Conservation (phyloP, 92 coral and sea anemone genomes). For the Porites rus region DNA sequence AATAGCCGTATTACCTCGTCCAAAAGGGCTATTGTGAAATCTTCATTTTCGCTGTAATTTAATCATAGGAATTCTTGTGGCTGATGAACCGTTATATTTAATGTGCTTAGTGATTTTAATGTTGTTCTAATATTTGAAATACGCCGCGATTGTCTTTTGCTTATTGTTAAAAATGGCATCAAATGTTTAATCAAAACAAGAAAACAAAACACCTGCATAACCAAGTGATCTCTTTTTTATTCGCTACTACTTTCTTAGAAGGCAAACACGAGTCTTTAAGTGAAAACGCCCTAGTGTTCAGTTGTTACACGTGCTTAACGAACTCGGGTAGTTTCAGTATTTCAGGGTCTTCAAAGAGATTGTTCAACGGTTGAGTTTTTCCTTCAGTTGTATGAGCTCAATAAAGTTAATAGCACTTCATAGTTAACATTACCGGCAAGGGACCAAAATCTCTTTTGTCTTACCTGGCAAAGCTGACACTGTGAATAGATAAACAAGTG, state of each 20-base stretch:
- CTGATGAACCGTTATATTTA: no score
- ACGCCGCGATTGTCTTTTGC: neutral
- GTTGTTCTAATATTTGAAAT: neutral
- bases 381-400: no score
- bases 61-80: no score
- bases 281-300: neutral
- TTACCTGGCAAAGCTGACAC: constrained; percentile 62
- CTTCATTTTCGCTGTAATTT: no score
- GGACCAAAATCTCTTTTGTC: neutral
- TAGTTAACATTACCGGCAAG: neutral
- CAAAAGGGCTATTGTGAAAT: no score
- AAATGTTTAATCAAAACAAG: neutral
- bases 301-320: neutral
- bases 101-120: no score
- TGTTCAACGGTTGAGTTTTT: neutral
- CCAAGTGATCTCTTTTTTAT: neutral
- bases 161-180: neutral
- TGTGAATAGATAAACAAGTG: constrained; percentile 29
- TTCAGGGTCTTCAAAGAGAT: neutral
- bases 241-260: neutral
- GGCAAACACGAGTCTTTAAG: neutral
- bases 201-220: constrained; percentile 11
- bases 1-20: no score
- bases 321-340: neutral
- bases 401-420: neutral